Base-by-base conservation (phyloP, 1,140 invertebrate species). In the Lutraria rhynchaena region DNA sequence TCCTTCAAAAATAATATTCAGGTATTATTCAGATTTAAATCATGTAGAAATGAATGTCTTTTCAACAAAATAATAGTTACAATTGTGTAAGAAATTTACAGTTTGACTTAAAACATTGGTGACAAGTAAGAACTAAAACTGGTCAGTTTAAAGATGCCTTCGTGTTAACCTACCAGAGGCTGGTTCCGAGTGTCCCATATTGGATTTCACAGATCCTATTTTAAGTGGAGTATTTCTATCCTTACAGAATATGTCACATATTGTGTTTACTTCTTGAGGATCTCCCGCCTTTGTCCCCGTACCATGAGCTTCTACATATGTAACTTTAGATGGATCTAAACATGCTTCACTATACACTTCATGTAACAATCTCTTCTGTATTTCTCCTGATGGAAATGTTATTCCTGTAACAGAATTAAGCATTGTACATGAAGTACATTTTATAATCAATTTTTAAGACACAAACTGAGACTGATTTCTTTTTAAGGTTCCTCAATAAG, bases 151-250 rank as follows among this genome's bases (percentile, higher is more conserved):
- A n/a, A n/a, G n/a, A n/a, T n/a, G n/a, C n/a, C n/a, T n/a, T n/a
- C n/a, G n/a, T n/a, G n/a, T n/a, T n/a, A n/a, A 87, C 49, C 97
- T 91, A 77, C 97, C 97, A 44, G 98, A 99, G 0, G 97, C 97
- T 4, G 98, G 96, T 92, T 99, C 98, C 4, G 98, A 95, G 89
- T 99, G 98, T 0, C 98, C 98, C 97, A 99, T 98, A 92, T 99
- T 99, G 1, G 97, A 98, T 91, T 99, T 99, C 0, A 99, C 96
- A 0, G 98, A 99, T 2, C 98, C 98, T 88, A 99, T 95, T 1
- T 98, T 90, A 24, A 99, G 93, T 1, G 98, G 97, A 0, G 92
- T 92, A 15, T 94, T 93, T 11, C 98, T 87, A 24, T 70, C 86
- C 75, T 91, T 95, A 92, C 98, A 99, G 92, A 99, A 99, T 29